A percentile compares a stretch with the other conserved stretches of the same genome.
Conservation (phyloP, 1,140 invertebrate genomes). For the Callitettix versicolor region DNA sequence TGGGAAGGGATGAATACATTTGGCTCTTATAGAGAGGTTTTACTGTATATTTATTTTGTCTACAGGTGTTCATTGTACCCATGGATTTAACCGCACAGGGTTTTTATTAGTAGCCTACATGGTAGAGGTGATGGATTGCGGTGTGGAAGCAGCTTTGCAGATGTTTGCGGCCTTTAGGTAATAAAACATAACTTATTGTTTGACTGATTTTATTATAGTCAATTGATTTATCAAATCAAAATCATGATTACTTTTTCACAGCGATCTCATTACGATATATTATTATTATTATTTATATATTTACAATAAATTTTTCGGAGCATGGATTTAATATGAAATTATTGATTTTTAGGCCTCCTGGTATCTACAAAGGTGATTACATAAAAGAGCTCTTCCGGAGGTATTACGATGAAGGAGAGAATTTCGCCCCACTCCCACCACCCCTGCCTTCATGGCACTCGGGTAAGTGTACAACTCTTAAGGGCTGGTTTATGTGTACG, state of each 20-base stretch:
- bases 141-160: slow-evolving; percentile 66
- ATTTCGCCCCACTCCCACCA: slow-evolving; percentile 53
- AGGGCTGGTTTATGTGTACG: no score
- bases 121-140: slow-evolving; percentile 65
- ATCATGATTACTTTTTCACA: no score
- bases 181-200: no score
- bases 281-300: no score
- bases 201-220: no score
- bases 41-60: slow-evolving; percentile 9
- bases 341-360: slow-evolving; percentile 47
- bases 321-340: no score
- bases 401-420: slow-evolving; percentile 65
- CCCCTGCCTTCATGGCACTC: slow-evolving; percentile 72
- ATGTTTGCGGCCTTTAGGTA: slow-evolving; percentile 61
- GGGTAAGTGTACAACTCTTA: slow-evolving; percentile 35
- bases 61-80: slow-evolving; percentile 88
- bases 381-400: slow-evolving; percentile 57
- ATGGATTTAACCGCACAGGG: slow-evolving; percentile 96
- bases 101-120: slow-evolving; percentile 89
- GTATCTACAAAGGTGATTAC: slow-evolving; percentile 72
- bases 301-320: no score
- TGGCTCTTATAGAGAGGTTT: no score
- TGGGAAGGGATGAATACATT: no score
- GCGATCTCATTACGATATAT: no score
- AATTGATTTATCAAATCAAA: no score